Base-by-base conservation (phyloP, 2,113 vertebrate species). In the Pleuronectes platessa region DNA sequence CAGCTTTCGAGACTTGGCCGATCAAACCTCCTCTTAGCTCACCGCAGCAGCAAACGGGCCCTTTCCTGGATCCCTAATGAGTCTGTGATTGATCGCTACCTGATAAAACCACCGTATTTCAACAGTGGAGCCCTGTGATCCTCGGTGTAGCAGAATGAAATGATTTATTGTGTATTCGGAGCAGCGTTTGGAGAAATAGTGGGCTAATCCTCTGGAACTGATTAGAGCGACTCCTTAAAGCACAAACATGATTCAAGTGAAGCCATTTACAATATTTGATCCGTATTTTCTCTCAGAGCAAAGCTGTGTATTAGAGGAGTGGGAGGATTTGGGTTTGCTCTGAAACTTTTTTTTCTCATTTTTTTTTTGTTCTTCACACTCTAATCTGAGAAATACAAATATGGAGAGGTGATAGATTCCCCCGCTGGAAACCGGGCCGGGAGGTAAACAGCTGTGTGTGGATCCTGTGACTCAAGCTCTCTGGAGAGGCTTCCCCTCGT, bases 401-500 rank as follows among this genome's bases (percentile, higher is more conserved):
- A 53, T 31, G 31, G 45, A 66, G 62, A 67, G 53, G 31, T 42
- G 79, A 79, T 62, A n/a, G 17, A 76, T 78, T 74, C 60, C 62
- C 62, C 73, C 5, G 55, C 49, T 66, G 62, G 80, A 78, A 77
- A 67, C 23, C 18, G 42, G 62, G 58, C 74, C 23, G 54, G 78
- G 67, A 70, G 71, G 66, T 73, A 62, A 60, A 69, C 55, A 68
- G 76, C 78, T 83, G 65, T 76, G 76, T 88, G 73, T 83, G 27
- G 66, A 83, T 31, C 55, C 58, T 55, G 64, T 74, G 79, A 76
- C 79, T 86, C 62, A 89, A 82, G 76, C 76, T 86, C 82, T 88
- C 84, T 59, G 17, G 71, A 73, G 75, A 86, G 71, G 66, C 74
- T 82, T 78, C 69, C 73, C 73, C 85, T 89, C 92, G 92, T 95